These are phyloP conservation scores for Phyllotreta striolata DNA, from an alignment of 2,888 invertebrate species.

Conservation along the genomic window DNA sequence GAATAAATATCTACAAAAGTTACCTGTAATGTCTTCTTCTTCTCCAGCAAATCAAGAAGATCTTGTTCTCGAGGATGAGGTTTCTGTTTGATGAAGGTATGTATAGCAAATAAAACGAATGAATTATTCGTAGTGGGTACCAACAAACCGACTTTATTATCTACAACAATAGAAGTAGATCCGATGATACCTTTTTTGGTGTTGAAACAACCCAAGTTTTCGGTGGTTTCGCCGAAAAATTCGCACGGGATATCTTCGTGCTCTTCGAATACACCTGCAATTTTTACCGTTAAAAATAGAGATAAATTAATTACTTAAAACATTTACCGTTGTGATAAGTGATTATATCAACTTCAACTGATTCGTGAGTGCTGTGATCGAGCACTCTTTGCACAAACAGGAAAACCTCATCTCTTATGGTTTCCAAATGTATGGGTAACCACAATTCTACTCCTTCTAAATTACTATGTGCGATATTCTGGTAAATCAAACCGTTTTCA, in stretches of 20 bases:
- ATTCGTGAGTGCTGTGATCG: constrained; percentile 51
- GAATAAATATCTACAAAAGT: not conserved
- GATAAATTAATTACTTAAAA: no score
- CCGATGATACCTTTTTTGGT: constrained; percentile 51
- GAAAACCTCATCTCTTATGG: constrained; percentile 61
- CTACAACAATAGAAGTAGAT: constrained; percentile 50
- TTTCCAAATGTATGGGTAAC: constrained; percentile 57
- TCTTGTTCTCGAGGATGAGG: constrained; percentile 52
- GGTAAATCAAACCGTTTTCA: constrained; percentile 45
- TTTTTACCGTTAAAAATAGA: constrained; percentile 11
- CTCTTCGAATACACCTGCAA: constrained; percentile 51
- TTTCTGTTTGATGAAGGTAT: constrained; percentile 50
- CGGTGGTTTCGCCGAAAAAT: constrained; percentile 51
- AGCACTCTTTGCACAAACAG: constrained; percentile 58
- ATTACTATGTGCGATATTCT: constrained; percentile 49
- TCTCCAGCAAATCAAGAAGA: constrained; percentile 44
- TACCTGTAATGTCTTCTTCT: constrained; percentile 30
- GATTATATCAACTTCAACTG: constrained; percentile 53
- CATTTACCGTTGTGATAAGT: constrained; percentile 53
- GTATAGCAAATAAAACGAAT: constrained; percentile 50
- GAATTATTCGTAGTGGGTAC: constrained; percentile 49
- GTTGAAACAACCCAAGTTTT: constrained; percentile 54
- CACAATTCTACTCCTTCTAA: constrained; percentile 54
- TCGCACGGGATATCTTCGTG: constrained; percentile 58
- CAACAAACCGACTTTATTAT: constrained; percentile 52